Base-by-base conservation (phyloP, 2,113 vertebrate genomes). In the Austrofundulus limnaeus region DNA sequence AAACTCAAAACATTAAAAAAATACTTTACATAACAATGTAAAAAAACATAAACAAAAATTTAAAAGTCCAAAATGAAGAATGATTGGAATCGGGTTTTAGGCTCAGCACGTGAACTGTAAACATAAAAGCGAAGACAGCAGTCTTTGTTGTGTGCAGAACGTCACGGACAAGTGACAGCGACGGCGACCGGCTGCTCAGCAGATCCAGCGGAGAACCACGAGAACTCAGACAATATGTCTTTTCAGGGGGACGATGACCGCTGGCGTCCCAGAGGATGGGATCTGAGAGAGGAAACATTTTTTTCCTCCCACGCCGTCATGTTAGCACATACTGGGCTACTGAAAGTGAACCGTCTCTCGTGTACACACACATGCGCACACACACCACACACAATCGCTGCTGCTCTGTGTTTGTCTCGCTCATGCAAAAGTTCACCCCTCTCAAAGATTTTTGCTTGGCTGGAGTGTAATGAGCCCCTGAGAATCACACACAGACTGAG, bases 151-250 rank as follows among this genome's bases (percentile, higher is more conserved):
- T 73, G 75, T 2, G 50, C 61, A 63, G 63, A 75, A 72, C 24
- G 28, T 54, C 73, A 77, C 47, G 62, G 37, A 78, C n/a, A n/a
- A n/a, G n/a, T n/a, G n/a, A n/a, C n/a, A 82, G 61, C 41, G 47
- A 80, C 59, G 42, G 74, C 20, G 48, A 78, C 68, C 19, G 75
- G 28, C 59, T 70, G 80, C 46, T 53, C 52, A 64, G 59, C 57
- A 70, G 74, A 85, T 47, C 46, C 53, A 19, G 56, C 43, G 64
- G 69, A 84, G 49, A 53, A 53, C 41, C 45, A 31, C 21, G 46
- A 68, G 23, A 57, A 45, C 61, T 45, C 67, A 50, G 71, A 88
- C 87, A 89, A 84, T 78, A 81, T 84, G 80, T 74, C 85, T 82
- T 86, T 87, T 88, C 81, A 82, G 64, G n/a, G 42, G 51, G 66